Evolutionary conservation across 2,888 invertebrate genomes (phyloP).

Genomic region (Glomeris marginata): DNA sequence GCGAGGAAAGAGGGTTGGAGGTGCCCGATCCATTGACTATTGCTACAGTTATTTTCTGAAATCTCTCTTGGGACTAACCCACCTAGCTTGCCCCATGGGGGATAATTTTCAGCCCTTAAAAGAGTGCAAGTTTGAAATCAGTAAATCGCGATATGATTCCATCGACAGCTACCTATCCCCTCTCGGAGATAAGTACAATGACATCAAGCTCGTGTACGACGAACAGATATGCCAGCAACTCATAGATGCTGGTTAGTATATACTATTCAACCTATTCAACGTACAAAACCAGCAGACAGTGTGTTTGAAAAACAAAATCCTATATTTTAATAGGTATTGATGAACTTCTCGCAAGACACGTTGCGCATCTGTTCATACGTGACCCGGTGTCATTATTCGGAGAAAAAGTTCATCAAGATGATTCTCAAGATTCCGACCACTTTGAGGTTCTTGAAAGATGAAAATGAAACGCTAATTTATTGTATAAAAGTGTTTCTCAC

Average conservation of each 20-base stretch:
- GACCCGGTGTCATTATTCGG: constrained; percentile 91
- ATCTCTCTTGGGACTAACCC: background rate
- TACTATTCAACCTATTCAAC: background rate
- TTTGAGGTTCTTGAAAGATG: too few relatives aligned
- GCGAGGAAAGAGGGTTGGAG: constrained; percentile 71
- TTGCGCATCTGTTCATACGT: constrained; percentile 95
- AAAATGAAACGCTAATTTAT: too few relatives aligned
- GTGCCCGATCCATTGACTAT: constrained; percentile 18
- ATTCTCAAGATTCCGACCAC: constrained; percentile 86
- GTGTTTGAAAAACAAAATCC: background rate
- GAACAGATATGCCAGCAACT: constrained; percentile 65
- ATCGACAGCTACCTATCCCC: constrained; percentile 93
- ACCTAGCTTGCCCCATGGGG: background rate
- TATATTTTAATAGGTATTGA: constrained; percentile 79
- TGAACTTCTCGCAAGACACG: constrained; percentile 79
- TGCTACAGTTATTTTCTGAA: background rate
- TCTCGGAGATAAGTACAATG: constrained; percentile 79
- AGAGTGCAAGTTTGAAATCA: constrained; percentile 61
- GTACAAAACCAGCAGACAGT: background rate
- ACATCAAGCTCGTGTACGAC: constrained; percentile 79
- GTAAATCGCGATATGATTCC: constrained; percentile 92
- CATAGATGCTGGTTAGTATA: constrained; percentile 46
- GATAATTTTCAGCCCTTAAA: constrained; percentile 36
- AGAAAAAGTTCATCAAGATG: constrained; percentile 88
- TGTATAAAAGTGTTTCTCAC: too few relatives aligned